Evolutionary conservation across 2,113 vertebrate genomes (phyloP), one percentile per base, ranked within the genome.

Genomic region (Tyrannus savana): DNA sequence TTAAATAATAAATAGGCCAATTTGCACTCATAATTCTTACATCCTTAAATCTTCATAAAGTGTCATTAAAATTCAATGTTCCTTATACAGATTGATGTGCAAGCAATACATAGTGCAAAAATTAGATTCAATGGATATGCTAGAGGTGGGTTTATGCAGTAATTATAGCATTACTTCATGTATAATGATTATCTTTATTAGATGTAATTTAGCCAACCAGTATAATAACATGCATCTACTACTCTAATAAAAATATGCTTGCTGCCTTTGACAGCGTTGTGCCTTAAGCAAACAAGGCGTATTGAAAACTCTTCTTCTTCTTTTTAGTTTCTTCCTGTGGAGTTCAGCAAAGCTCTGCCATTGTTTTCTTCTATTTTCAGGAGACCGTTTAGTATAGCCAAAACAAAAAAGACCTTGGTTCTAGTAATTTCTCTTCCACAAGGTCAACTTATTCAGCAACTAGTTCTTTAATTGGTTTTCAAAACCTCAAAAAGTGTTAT

Each of bases 1-100:
- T 72, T 84, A 72, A 75, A 84, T 84, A 95, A 89, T 84, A 89
- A 96, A 85, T 78, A 91, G 47, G 8, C 44, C 15, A 91, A 73
- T 92, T 94, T 92, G 5, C n/a, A 79, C 37, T 92, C 19, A 10
- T 77, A 63, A 88, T 82, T 91, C 49, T 79, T 85, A 12, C 14
- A 47, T 84, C 35, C 41, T 86, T 74, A 78, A 84, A 78, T 90
- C 74, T 92, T 84, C 47, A 27, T 82, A 33, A 64, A 75, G 7
- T 82, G 14, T 55, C 47, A 79, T 87, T 89, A 87, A 89, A 86
- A 94, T 94, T 91, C 46, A n/a, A 12, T 85, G 25, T 73, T 91
- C 18, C 49, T 79, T 63, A 24, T 33, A 69, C 10, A 66, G 35
- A 78, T 55, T 87, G 42, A 87, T 91, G 55, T 11, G 1, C 59